Evolutionary conservation across 2,888 invertebrate species (phyloP).

Genomic region (Trypoxylon attenuatum): DNA sequence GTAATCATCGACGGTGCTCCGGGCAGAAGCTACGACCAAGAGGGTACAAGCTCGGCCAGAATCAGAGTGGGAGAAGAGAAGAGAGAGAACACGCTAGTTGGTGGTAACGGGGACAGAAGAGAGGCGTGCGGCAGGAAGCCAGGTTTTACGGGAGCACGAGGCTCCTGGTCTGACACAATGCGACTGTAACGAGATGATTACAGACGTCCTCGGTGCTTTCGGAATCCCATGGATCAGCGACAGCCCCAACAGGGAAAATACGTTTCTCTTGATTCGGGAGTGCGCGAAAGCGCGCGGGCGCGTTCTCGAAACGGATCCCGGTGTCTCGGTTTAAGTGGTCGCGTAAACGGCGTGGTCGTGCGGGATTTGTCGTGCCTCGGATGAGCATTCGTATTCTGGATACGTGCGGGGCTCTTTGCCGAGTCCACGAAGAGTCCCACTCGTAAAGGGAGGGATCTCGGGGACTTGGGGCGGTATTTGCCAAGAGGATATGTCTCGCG

Average conservation of each 20-base stretch:
- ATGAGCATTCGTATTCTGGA: slow-evolving; percentile 48
- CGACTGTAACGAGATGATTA: slow-evolving; percentile 70
- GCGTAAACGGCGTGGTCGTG: slow-evolving; percentile 36
- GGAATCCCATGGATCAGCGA: slow-evolving; percentile 45
- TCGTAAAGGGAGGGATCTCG: slow-evolving; percentile 38
- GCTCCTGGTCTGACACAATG: slow-evolving; percentile 58
- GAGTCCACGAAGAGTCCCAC: neutral
- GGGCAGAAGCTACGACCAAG: slow-evolving; percentile 21
- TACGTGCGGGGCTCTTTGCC: slow-evolving; percentile 5
- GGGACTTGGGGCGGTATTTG: slow-evolving; percentile 18
- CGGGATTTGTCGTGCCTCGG: slow-evolving; percentile 26
- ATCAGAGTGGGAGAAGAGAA: slow-evolving; percentile 9
- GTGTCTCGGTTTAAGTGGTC: slow-evolving; percentile 51
- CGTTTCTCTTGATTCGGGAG: slow-evolving; percentile 29
- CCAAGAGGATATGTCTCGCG: slow-evolving; percentile 9
- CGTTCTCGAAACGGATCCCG: slow-evolving; percentile 35
- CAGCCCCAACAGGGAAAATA: slow-evolving; percentile 29
- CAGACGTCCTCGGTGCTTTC: slow-evolving; percentile 56
- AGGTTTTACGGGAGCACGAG: slow-evolving; percentile 47
- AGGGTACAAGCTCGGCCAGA: neutral
- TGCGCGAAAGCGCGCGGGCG: too few relatives aligned
- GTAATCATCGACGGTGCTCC: slow-evolving; percentile 60
- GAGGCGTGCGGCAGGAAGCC: slow-evolving; percentile 12
- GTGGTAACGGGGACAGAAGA: slow-evolving; percentile 1
- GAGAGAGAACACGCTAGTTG: neutral